These are phyloP conservation scores for Hylaeus anthracinus DNA, from an alignment of 1,140 invertebrate genomes.

Conservation along the genomic window DNA sequence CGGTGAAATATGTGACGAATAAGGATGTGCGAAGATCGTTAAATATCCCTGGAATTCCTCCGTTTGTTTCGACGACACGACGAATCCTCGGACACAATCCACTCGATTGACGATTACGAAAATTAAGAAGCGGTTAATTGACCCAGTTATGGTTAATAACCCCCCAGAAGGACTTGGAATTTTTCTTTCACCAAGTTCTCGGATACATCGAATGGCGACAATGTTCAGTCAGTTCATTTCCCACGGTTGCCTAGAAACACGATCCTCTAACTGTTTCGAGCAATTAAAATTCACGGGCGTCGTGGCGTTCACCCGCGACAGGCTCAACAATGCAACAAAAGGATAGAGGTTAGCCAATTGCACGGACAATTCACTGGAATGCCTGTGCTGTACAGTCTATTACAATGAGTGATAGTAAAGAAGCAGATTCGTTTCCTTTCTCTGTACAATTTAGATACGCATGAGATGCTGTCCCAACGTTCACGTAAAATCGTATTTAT, in stretches of 20 bases:
- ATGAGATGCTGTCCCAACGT: too few relatives aligned
- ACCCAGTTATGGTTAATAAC: not conserved
- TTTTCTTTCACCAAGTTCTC: too few relatives aligned
- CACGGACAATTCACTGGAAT: too few relatives aligned
- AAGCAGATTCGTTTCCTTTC: too few relatives aligned
- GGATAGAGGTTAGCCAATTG: too few relatives aligned
- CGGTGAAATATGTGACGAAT: conserved; percentile 40
- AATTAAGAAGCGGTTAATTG: too few relatives aligned
- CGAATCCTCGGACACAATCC: not conserved
- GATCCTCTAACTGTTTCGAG: not conserved
- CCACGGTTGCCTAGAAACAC: not conserved
- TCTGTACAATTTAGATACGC: too few relatives aligned
- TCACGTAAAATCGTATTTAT: too few relatives aligned
- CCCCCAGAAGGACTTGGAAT: not conserved
- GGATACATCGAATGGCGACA: too few relatives aligned
- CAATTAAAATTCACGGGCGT: not conserved
- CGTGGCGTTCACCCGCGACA: conserved; percentile 3
- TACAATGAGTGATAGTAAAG: not conserved
- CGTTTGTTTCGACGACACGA: not conserved
- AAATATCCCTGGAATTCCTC: conserved; percentile 23
- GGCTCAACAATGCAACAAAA: not conserved
- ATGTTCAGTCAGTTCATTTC: not conserved
- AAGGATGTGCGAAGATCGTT: conserved; percentile 41
- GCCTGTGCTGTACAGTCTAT: too few relatives aligned
- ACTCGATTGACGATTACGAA: too few relatives aligned